Conservation (phyloP, 2,113 vertebrate species). For the Ornithorhynchus anatinus region DNA sequence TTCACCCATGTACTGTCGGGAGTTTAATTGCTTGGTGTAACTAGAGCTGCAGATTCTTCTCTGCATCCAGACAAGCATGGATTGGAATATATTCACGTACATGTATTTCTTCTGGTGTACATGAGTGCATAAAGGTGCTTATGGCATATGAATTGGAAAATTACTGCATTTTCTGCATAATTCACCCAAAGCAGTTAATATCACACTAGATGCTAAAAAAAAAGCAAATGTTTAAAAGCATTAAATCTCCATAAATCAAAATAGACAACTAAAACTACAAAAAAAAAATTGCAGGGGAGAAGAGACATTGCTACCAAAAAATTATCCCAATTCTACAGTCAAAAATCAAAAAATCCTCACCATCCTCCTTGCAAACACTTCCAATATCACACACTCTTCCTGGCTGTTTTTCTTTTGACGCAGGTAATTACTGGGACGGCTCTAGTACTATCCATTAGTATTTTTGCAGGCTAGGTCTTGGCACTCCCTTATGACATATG, state of each 20-base stretch:
- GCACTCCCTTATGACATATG: conserved; percentile 7
- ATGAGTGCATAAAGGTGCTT: not conserved
- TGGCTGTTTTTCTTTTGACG: conserved; percentile 4
- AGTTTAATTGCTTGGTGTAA: conserved; percentile 91
- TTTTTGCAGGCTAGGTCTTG: conserved; percentile 16
- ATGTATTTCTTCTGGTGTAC: not conserved
- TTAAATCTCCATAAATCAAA: not conserved
- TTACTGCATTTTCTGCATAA: not conserved
- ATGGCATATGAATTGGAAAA: not conserved
- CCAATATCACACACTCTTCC: not conserved
- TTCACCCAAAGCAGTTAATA: not conserved
- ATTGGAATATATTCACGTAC: not conserved
- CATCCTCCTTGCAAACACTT: conserved; percentile 13
- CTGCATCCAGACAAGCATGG: conserved; percentile 23
- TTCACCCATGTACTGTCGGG: conserved; percentile 76
- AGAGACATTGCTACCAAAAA: not conserved
- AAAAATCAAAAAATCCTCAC: conserved; percentile 4
- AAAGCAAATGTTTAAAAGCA: not conserved
- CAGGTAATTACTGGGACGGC: conserved; percentile 9
- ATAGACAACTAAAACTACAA: not conserved
- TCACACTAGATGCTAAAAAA: not conserved
- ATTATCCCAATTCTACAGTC: conserved; percentile 9
- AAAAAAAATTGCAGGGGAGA: not conserved
- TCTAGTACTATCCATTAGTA: not conserved
- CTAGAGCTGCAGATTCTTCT: conserved; percentile 73